These are phyloP conservation scores for Phallusia fumigata DNA, from an alignment of 23 tunicate genomes.

Conservation along the genomic window DNA sequence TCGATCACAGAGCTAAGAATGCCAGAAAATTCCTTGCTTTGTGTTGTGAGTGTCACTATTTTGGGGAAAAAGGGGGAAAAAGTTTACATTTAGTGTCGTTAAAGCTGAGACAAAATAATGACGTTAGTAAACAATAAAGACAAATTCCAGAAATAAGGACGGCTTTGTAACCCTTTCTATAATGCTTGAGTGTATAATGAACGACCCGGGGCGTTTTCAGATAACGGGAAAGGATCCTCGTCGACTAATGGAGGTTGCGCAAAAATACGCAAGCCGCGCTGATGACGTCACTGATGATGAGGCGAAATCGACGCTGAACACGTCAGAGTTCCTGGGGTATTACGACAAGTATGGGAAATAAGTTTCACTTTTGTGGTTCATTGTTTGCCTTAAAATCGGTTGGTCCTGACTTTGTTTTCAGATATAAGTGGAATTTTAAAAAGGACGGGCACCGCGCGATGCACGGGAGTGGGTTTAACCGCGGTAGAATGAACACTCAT, in stretches of 20 bases:
- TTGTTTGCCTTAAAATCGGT: background rate
- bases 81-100: too few relatives aligned
- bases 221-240: constrained; percentile 2
- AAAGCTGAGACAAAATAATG: background rate
- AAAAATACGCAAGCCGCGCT: background rate
- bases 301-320: constrained; percentile 5
- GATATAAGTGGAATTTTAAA: constrained; percentile 81
- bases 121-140: too few relatives aligned
- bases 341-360: constrained; percentile 41
- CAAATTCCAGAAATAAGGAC: too few relatives aligned
- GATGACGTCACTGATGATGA: constrained; percentile 17
- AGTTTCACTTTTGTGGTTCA: background rate
- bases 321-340: constrained; percentile 37
- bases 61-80: too few relatives aligned
- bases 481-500: background rate
- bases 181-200: too few relatives aligned
- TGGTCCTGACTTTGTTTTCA: background rate
- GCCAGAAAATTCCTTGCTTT: too few relatives aligned
- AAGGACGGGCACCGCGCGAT: constrained; percentile 22
- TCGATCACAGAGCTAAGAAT: too few relatives aligned
- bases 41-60: too few relatives aligned
- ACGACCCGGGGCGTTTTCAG: background rate
- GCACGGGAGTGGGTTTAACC: constrained; percentile 13
- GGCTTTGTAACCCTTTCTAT: too few relatives aligned
- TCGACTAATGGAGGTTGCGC: constrained; percentile 1